These are phyloP conservation scores for Haliclona indistincta DNA, from an alignment of 37 sponge, comb jelly and placozoan species.

Conservation along the genomic window DNA sequence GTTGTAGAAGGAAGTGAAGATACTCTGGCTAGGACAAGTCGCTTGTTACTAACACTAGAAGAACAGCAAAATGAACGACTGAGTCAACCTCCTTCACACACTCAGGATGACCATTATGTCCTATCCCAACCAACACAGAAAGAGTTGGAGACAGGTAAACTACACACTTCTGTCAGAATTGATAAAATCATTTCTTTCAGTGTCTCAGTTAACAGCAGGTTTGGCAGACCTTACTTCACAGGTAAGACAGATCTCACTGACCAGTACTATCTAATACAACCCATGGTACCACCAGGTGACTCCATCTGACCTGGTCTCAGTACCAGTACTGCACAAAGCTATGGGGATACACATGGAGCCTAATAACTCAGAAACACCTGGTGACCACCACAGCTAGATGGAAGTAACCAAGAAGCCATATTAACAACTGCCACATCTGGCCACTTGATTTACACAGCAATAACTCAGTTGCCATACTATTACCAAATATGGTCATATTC, in stretches of 20 bases:
- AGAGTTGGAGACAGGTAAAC: constrained; percentile 31
- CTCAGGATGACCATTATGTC: background rate
- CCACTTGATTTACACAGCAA: no score
- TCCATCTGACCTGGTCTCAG: constrained; percentile 63
- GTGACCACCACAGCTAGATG: no score
- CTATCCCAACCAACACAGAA: constrained; percentile 31
- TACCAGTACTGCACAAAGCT: constrained; percentile 53
- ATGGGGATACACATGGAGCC: no score
- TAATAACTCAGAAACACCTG: no score
- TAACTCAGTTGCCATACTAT: no score
- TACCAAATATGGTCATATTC: no score
- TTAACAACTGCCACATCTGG: no score
- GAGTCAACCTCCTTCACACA: constrained; percentile 5
- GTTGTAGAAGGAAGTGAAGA: background rate
- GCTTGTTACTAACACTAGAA: constrained; percentile 36
- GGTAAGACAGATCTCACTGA: no score
- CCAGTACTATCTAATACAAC: no score
- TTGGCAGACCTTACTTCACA: constrained; percentile 38
- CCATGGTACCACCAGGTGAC: constrained; percentile 56
- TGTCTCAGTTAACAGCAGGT: constrained; percentile 8
- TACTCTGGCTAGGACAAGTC: background rate
- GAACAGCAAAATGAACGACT: constrained; percentile 36
- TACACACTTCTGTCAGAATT: background rate
- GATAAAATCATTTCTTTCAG: background rate
- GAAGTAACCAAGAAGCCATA: no score